Base-by-base conservation (phyloP, 2,888 invertebrate species). In the Liopterus haemorrhoidalis region DNA sequence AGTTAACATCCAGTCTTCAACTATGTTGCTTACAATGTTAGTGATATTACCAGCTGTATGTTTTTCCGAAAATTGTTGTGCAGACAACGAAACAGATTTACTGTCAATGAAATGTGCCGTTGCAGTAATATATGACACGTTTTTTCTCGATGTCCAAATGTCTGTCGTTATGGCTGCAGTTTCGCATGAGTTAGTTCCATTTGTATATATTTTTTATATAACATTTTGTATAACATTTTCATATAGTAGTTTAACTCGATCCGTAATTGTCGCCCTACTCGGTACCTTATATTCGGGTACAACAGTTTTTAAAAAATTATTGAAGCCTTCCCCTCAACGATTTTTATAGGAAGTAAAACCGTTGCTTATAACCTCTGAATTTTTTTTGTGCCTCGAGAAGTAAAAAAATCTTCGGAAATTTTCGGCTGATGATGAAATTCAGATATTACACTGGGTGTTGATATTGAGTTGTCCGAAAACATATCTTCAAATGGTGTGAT, bases 91-190 rank as follows among this genome's bases (percentile, higher is more conserved):
- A 22, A 36, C 38, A 12, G 49, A 31, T 11, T 49, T 36, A n/a
- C 9, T 24, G 14, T 40, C 48, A 6, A 55, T 48, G 38, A 44
- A 50, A 48, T 57, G 57, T 19, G 33, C 41, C 12, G 54, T 57
- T 12, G 56, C 41, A 19, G 50, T 51, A n/a, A 55, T 51, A 40
- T 57, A 57, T 2, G 52, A 51, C 37, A 56, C 54, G 12, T 33
- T 53, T 20, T 47, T 50, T 30, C 52, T 39, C 15, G 56, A 57
- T 12, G 50, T 55, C 56, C 54, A 57, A 20, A 49, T 50, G 42
- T 57, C 57, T n/a, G 54, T 55, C 18, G 56, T 57, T 20, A 54
- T 22, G 14, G 52, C 44, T 19, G 49, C 24, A 32, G 21, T 36
- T 5, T 35, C 21, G 21, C 30, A 22, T 41, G 36, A 9, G 18